A percentile compares a stretch with the other conserved stretches of the same genome.
These are phyloP conservation scores for Neofelis nebulosa DNA, from an alignment of 2,113 vertebrate genomes.

Conservation along the genomic window DNA sequence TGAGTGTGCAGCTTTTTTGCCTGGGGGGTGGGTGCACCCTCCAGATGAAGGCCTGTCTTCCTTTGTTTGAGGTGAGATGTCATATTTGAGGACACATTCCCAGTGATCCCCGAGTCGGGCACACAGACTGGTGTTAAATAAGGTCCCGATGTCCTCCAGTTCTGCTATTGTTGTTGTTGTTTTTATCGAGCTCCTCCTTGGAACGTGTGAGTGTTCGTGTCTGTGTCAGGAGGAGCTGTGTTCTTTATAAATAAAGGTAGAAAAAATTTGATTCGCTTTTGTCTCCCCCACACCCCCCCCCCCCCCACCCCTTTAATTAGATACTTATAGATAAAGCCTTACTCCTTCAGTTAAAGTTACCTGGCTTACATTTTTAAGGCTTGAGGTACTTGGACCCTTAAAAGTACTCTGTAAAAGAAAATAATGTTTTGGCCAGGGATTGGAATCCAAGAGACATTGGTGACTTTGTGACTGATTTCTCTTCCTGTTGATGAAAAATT, in stretches of 20 bases:
- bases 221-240: constrained; percentile 26
- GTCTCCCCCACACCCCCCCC: not conserved
- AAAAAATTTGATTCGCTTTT: not conserved
- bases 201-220: constrained; percentile 11
- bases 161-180: not conserved
- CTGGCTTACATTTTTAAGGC: not conserved
- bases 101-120: not conserved
- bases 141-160: not conserved
- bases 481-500: not conserved
- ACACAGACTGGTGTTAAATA: not conserved
- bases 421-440: not conserved
- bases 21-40: not conserved
- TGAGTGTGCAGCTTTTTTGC: constrained; percentile 59
- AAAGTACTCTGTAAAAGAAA: not conserved
- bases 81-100: not conserved
- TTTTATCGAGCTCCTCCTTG: constrained; percentile 14
- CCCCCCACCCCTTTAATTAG: not conserved
- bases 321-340: not conserved
- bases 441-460: not conserved
- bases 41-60: not conserved
- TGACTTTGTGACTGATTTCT: constrained; percentile 2
- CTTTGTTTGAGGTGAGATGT: constrained; percentile 57
- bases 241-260: constrained; percentile 79
- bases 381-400: not conserved
- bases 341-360: not conserved